These are phyloP conservation scores for Drosophila peninsularis DNA, from an alignment of 2,888 invertebrate species.

Conservation along the genomic window DNA sequence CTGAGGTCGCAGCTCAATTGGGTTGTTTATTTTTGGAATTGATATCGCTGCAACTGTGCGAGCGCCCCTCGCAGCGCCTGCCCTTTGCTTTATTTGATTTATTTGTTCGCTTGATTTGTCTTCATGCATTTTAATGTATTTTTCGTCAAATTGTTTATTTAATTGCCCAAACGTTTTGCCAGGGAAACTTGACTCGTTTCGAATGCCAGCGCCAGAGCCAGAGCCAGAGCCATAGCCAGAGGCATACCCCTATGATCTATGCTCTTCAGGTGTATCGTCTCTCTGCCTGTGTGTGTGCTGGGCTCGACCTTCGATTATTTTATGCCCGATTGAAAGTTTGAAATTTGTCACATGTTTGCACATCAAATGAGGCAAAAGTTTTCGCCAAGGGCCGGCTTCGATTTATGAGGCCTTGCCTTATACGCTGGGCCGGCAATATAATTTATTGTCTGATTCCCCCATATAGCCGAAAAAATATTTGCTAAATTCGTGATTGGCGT, in stretches of 20 bases:
- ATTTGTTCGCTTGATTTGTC: conserved; percentile 48
- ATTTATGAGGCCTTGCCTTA: background rate
- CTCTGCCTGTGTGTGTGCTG: background rate
- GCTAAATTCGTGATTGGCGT: conserved; percentile 6
- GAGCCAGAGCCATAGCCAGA: no score
- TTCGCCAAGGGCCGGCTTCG: conserved; percentile 17
- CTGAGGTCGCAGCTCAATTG: conserved; percentile 44
- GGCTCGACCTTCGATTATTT: conserved; percentile 23
- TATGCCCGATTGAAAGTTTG: conserved; percentile 15
- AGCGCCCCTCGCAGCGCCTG: background rate
- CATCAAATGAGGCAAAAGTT: conserved; percentile 33
- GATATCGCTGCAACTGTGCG: background rate
- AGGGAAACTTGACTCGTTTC: conserved; percentile 17
- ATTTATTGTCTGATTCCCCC: background rate
- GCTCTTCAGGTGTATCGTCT: conserved; percentile 20
- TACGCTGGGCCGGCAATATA: background rate
- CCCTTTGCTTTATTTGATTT: conserved; percentile 53
- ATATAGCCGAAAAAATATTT: background rate
- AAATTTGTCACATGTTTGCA: conserved; percentile 38
- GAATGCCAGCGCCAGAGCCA: background rate
- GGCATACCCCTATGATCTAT: conserved; percentile 24
- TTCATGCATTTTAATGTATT: conserved; percentile 67
- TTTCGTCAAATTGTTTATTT: conserved; percentile 54
- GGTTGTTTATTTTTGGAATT: conserved; percentile 13
- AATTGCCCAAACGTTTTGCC: conserved; percentile 54